Conservation (phyloP, 2,113 vertebrate species). For the Seriola aureovittata region DNA sequence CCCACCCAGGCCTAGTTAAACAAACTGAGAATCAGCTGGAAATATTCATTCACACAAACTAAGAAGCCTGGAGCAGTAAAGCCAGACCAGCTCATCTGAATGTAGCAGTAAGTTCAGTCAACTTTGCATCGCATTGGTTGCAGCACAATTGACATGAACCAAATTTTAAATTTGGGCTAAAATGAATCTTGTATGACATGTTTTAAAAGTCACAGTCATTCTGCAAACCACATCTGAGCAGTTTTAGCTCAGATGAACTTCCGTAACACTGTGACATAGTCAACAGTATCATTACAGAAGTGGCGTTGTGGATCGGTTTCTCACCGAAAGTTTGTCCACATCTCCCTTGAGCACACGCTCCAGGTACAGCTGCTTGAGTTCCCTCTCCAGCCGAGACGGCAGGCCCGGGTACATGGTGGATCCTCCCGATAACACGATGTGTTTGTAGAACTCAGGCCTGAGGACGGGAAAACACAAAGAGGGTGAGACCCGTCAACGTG, state of each 20-base stretch:
- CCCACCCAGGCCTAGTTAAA: constrained; percentile 18
- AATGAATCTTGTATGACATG: not conserved
- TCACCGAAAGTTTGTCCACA: constrained; percentile 98
- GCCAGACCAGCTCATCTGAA: constrained; percentile 1
- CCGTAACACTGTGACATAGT: not conserved
- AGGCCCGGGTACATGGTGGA: constrained; percentile 99
- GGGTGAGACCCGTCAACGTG: not conserved
- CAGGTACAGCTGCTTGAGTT: constrained; percentile 98
- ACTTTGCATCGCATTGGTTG: no score
- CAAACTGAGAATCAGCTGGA: constrained; percentile 47
- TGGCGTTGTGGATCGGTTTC: constrained; percentile 48
- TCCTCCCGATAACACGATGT: constrained; percentile 97
- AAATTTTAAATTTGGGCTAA: not conserved
- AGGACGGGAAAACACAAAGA: not conserved
- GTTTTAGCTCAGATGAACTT: constrained; percentile 3
- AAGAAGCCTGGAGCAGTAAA: not conserved
- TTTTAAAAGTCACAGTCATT: constrained; percentile 2
- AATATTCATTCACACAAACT: constrained; percentile 31
- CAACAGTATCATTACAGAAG: not conserved
- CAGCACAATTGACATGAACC: not conserved
- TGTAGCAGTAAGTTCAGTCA: not conserved
- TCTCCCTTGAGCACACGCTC: constrained; percentile 98
- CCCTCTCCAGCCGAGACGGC: constrained; percentile 95
- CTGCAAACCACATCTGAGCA: constrained; percentile 12
- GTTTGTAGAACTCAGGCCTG: constrained; percentile 98